Percentiles rank a stretch among this genome's conserved stretches.
phyloP scores from a whole-genome alignment of 2,113 vertebrate genomes.

The Beaufortia kweichowensis region DNA sequence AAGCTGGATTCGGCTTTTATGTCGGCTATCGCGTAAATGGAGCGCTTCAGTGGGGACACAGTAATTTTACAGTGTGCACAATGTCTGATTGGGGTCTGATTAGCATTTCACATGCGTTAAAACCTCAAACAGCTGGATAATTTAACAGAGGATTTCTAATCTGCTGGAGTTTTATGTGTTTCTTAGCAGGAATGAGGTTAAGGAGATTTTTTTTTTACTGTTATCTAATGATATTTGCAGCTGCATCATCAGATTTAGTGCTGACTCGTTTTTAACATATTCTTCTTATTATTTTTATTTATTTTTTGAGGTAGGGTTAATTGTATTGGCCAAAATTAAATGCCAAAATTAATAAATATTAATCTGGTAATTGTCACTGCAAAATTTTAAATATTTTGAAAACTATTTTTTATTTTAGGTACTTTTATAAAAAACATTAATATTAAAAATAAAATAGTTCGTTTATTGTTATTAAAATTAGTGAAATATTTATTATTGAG shows the following conservation, averaged over 20 bases:
- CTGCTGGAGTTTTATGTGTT: constrained; percentile 40
- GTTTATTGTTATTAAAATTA: too few relatives aligned
- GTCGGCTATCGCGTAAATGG: constrained; percentile 19
- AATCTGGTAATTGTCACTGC: too few relatives aligned
- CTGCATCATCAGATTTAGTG: background rate
- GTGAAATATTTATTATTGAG: too few relatives aligned
- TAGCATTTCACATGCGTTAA: constrained; percentile 46
- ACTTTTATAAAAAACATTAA: too few relatives aligned
- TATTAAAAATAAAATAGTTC: too few relatives aligned
- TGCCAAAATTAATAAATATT: too few relatives aligned
- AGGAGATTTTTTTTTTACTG: background rate
- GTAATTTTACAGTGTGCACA: constrained; percentile 6
- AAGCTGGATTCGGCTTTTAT: constrained; percentile 38
- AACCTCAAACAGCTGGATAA: constrained; percentile 44
- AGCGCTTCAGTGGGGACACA: constrained; percentile 31
- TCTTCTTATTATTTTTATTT: too few relatives aligned
- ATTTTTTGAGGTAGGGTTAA: too few relatives aligned
- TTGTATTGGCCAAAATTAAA: too few relatives aligned
- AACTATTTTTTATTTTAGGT: too few relatives aligned
- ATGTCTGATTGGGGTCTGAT: constrained; percentile 48
- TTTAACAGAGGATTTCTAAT: constrained; percentile 42
- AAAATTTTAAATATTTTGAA: too few relatives aligned
- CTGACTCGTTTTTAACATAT: too few relatives aligned
- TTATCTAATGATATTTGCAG: background rate
- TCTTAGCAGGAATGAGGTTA: constrained; percentile 1